A percentile compares a stretch with the other conserved stretches of the same genome.
Conservation (phyloP, 1,140 invertebrate species). For the fruit fly (Drosophila melanogaster) region DNA sequence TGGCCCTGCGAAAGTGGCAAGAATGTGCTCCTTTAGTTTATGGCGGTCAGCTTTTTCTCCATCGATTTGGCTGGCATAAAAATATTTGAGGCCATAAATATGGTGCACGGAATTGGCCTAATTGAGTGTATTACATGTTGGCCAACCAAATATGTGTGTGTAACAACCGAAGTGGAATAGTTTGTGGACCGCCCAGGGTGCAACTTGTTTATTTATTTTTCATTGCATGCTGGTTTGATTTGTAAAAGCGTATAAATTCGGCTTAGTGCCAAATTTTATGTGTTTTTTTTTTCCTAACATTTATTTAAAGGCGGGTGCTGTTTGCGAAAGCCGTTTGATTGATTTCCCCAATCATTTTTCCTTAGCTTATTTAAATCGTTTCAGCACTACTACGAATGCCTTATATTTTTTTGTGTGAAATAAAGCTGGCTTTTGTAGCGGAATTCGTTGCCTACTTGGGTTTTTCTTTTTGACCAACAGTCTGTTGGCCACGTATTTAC, state of each 20-base stretch:
- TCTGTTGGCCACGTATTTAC: constrained; percentile 17
- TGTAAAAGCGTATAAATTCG: constrained; percentile 68
- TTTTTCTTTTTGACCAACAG: constrained; percentile 12
- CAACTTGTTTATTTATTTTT: constrained; percentile 58
- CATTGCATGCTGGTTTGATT: constrained; percentile 64
- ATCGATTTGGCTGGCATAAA: constrained; percentile 47
- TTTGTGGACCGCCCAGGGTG: constrained; percentile 19
- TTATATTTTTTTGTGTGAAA: neutral
- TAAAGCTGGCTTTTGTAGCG: neutral
- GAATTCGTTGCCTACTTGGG: constrained; percentile 12
- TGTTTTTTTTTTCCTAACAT: constrained; percentile 27
- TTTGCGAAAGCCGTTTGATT: constrained; percentile 23
- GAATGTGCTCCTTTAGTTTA: constrained; percentile 58
- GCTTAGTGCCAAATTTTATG: constrained; percentile 33
- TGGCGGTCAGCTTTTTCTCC: constrained; percentile 54
- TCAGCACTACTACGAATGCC: neutral
- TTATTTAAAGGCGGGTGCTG: constrained; percentile 12
- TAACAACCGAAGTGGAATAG: constrained; percentile 19
- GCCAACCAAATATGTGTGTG: constrained; percentile 27
- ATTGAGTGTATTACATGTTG: constrained; percentile 75
- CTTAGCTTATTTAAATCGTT: constrained; percentile 15
- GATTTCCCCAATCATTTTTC: constrained; percentile 18
- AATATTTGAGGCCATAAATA: constrained; percentile 77
- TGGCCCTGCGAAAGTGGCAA: constrained; percentile 38
- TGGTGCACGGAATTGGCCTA: constrained; percentile 68